Conservation (phyloP, 2,888 invertebrate genomes). For the Thereva unica region DNA sequence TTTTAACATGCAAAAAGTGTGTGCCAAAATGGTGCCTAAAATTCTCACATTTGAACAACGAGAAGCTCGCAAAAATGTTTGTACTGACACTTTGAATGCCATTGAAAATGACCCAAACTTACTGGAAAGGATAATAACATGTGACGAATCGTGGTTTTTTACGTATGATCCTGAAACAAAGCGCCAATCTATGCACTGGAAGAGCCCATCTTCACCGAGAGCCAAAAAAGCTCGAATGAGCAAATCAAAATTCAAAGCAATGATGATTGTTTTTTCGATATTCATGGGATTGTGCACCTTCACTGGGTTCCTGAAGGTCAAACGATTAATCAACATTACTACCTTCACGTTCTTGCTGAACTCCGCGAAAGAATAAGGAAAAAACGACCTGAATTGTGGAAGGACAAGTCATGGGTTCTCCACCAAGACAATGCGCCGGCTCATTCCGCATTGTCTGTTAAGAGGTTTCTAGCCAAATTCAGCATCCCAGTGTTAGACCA, state of each 20-base stretch:
- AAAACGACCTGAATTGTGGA: slow-evolving; percentile 15
- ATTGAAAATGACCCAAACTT: slow-evolving; percentile 14
- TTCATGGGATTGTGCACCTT: slow-evolving; percentile 10
- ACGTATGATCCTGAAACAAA: not conserved
- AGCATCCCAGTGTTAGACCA: not conserved
- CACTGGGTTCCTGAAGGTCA: slow-evolving; percentile 12
- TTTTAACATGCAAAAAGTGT: slow-evolving; percentile 15
- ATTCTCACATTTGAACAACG: not conserved
- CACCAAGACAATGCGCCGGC: slow-evolving; percentile 25
- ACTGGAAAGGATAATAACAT: slow-evolving; percentile 10
- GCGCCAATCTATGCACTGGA: slow-evolving; percentile 6
- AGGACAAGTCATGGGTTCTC: slow-evolving; percentile 23
- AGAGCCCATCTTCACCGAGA: not conserved
- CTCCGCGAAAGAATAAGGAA: not conserved
- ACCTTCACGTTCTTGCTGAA: not conserved
- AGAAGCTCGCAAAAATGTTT: not conserved
- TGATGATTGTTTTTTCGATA: slow-evolving; percentile 10
- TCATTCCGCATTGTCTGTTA: too few species aligned
- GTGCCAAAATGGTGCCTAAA: too few species aligned
- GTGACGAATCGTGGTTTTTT: not conserved
- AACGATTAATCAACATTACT: slow-evolving; percentile 6
- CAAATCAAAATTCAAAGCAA: slow-evolving; percentile 16
- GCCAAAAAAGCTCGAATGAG: slow-evolving; percentile 16
- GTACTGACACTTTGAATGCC: slow-evolving; percentile 4
- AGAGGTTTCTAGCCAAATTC: too few species aligned